Evolutionary conservation across 2,888 invertebrate genomes (phyloP).

Genomic region (Caenorhabditis sulstoni): DNA sequence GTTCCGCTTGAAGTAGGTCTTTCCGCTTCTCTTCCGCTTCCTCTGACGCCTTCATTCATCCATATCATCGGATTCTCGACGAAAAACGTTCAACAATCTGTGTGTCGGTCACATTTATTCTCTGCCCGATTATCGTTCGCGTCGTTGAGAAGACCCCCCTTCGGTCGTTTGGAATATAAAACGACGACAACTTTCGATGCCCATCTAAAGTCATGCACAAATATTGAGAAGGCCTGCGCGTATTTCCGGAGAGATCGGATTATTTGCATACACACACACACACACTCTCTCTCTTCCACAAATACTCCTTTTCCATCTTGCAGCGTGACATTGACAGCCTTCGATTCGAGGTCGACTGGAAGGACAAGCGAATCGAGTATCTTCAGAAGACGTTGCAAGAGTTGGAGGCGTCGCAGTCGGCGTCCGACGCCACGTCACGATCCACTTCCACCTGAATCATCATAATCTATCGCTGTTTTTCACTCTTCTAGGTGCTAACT

Average conservation of each 20-base stretch:
- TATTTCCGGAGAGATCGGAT: constrained; percentile 53
- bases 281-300: background rate
- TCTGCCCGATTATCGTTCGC: constrained; percentile 25
- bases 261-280: constrained; percentile 44
- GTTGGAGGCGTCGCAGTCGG: constrained; percentile 38
- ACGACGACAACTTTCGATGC: constrained; percentile 3
- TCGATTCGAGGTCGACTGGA: constrained; percentile 75
- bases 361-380: constrained; percentile 70
- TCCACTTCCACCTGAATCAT: constrained; percentile 25
- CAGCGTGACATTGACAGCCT: constrained; percentile 70
- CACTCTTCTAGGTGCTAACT: constrained; percentile 1
- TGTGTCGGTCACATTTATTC: too few relatives aligned
- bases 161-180: background rate
- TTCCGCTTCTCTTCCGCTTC: too few relatives aligned
- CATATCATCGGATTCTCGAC: background rate
- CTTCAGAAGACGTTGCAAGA: constrained; percentile 64
- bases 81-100: too few relatives aligned
- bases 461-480: background rate
- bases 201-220: constrained; percentile 53
- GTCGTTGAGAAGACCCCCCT: background rate
- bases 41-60: background rate
- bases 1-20: too few relatives aligned
- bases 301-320: constrained; percentile 7
- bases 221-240: constrained; percentile 37
- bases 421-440: constrained; percentile 4